These are phyloP conservation scores for Rhynchopsitta pachyrhyncha DNA, from an alignment of 2,113 vertebrate genomes.

Conservation along the genomic window DNA sequence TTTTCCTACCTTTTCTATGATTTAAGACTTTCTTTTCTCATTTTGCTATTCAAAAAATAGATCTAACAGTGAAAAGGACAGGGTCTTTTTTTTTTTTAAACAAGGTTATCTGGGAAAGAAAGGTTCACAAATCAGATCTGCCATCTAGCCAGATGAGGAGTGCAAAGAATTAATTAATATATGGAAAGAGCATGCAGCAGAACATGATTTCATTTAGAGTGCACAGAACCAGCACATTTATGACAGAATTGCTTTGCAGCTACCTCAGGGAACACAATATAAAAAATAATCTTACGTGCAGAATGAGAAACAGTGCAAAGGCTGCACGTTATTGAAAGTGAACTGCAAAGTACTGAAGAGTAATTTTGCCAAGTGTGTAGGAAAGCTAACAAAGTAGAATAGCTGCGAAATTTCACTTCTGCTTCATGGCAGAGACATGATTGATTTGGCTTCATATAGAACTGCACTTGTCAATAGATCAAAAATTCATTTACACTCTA, in stretches of 20 bases:
- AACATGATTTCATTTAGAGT: conserved; percentile 12
- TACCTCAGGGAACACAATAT: background rate
- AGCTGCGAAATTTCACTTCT: background rate
- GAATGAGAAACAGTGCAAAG: background rate
- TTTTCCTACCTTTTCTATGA: background rate
- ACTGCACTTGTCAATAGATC: background rate
- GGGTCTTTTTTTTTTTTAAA: background rate
- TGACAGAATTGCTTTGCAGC: background rate
- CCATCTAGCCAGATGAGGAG: background rate
- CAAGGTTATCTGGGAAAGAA: background rate
- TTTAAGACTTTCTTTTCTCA: background rate
- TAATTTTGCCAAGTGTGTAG: background rate
- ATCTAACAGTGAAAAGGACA: background rate
- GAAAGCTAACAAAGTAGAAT: background rate
- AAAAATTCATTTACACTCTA: background rate
- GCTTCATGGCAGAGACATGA: background rate
- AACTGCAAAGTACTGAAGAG: background rate
- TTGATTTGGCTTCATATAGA: background rate
- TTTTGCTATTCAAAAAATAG: background rate
- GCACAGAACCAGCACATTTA: background rate
- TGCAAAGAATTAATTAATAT: conserved; percentile 1
- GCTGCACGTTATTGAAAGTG: background rate
- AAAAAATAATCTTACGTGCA: background rate
- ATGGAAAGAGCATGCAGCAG: background rate
- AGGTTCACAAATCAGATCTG: conserved; percentile 20